phyloP scores from a whole-genome alignment of 2,113 vertebrate genomes.

The Pelecanoides urinatrix region DNA sequence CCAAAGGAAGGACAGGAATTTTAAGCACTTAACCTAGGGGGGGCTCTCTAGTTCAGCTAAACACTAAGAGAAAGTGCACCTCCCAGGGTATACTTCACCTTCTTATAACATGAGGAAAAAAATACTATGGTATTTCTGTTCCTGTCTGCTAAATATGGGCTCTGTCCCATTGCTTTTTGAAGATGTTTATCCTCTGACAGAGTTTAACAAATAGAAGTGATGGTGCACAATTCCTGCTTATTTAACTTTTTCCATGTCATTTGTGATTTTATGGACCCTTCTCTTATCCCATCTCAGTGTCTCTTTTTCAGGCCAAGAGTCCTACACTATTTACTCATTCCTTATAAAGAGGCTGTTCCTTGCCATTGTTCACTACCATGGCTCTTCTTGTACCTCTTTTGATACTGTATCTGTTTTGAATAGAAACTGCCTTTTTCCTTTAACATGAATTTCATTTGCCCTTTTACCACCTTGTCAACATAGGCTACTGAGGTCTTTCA shows the following conservation, averaged over 20 bases:
- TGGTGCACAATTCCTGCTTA: neutral
- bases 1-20: neutral
- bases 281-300: neutral
- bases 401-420: neutral
- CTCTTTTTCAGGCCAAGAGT: neutral
- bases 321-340: neutral
- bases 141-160: neutral
- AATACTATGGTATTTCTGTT: neutral
- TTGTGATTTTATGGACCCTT: neutral
- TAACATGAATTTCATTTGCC: neutral
- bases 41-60: neutral
- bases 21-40: neutral
- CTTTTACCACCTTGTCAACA: neutral
- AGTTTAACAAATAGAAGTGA: neutral
- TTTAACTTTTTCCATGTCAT: neutral
- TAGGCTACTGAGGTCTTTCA: neutral
- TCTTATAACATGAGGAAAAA: neutral
- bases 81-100: neutral
- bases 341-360: neutral
- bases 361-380: neutral
- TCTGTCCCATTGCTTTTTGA: neutral
- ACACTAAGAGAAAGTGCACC: neutral
- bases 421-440: neutral
- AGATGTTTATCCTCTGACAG: neutral
- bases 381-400: neutral